Percentiles rank a stretch among this genome's conserved stretches.
These are phyloP conservation scores for Adrianichthys oophorus DNA, from an alignment of 2,797 vertebrate species.

Conservation along the genomic window DNA sequence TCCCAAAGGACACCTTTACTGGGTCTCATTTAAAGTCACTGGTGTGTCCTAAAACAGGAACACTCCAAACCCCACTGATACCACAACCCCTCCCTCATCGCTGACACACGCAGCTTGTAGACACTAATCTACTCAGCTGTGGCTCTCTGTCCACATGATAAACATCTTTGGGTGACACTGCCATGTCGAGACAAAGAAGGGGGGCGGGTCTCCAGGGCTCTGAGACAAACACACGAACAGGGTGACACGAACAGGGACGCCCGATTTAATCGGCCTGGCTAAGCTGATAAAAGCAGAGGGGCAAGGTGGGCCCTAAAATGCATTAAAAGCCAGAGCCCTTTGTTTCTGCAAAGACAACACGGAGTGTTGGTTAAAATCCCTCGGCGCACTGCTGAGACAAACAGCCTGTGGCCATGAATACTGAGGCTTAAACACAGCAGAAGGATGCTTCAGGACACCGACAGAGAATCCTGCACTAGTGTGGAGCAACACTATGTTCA, in stretches of 20 bases:
- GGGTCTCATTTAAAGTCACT: constrained; percentile 6
- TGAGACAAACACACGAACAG: constrained; percentile 57
- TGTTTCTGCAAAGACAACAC: constrained; percentile 64
- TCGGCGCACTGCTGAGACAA: constrained; percentile 37
- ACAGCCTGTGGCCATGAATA: constrained; percentile 40
- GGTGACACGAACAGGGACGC: constrained; percentile 56
- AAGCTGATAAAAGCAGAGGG: constrained; percentile 71
- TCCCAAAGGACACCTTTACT: constrained; percentile 66
- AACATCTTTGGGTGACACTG: constrained; percentile 71
- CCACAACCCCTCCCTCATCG: constrained; percentile 27
- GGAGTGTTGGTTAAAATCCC: constrained; percentile 52
- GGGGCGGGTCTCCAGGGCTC: constrained; percentile 43
- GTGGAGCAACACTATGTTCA: background rate
- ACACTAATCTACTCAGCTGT: constrained; percentile 74
- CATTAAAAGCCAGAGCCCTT: constrained; percentile 67
- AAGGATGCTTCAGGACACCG: constrained; percentile 9
- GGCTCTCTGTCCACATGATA: constrained; percentile 48
- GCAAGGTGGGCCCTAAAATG: constrained; percentile 62
- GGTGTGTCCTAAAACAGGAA: no score
- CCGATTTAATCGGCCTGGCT: constrained; percentile 60
- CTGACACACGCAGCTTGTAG: constrained; percentile 34
- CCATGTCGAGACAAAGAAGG: constrained; percentile 59
- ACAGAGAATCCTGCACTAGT: constrained; percentile 14
- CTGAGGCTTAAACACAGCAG: constrained; percentile 31
- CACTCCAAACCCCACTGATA: no score